These are phyloP conservation scores for Prunella fulvescens DNA, from an alignment of 2,113 vertebrate genomes.

Conservation along the genomic window DNA sequence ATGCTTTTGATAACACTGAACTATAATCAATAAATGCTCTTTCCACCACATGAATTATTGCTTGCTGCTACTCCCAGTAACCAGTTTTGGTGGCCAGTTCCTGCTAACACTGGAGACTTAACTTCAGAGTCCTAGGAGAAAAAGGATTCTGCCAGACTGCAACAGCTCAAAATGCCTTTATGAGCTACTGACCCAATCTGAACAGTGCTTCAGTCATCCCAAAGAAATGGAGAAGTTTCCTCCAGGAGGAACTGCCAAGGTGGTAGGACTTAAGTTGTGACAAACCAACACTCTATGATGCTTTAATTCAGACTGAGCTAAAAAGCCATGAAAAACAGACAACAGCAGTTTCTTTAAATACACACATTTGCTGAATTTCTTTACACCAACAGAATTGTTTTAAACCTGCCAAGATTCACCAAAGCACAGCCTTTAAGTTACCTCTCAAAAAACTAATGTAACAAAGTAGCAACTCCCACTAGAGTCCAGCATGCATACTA, in stretches of 20 bases:
- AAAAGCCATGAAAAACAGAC: background rate
- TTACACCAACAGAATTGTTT: background rate
- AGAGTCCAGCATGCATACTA: background rate
- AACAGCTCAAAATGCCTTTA: background rate
- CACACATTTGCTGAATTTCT: background rate
- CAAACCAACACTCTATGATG: background rate
- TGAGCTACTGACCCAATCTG: background rate
- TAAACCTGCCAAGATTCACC: background rate
- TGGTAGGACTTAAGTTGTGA: background rate
- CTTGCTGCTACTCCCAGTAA: background rate
- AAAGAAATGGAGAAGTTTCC: background rate
- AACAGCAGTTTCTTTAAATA: background rate
- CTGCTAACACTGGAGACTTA: background rate
- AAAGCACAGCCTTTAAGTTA: background rate
- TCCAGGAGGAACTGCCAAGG: background rate
- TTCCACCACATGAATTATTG: background rate
- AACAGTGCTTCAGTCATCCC: background rate
- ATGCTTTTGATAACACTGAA: background rate
- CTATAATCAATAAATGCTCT: background rate
- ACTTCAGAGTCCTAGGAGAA: background rate
- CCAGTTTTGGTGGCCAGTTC: background rate
- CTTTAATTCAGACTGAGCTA: background rate
- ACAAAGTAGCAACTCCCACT: background rate
- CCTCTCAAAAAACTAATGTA: background rate
- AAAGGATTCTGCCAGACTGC: background rate